Base-by-base conservation (phyloP, 2,113 vertebrate species). In the Stercorarius parasiticus region DNA sequence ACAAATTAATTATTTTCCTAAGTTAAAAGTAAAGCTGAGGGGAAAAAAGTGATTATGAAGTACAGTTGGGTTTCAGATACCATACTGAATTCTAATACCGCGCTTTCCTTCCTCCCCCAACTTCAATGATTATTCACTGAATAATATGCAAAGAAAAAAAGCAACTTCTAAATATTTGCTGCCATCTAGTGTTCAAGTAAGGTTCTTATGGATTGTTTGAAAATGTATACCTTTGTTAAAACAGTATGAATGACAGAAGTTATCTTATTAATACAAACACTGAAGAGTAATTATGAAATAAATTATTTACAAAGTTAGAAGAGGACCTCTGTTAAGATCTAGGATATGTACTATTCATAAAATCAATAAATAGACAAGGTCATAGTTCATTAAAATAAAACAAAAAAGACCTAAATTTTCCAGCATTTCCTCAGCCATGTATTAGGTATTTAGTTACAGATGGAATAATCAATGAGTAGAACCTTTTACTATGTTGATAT, bases 131-230 rank as follows among this genome's bases (percentile, higher is more conserved):
- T 90, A 94, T 34, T 92, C 71, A 85, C 95, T 59, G 96, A 97
- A 50, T 74, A 64, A 98, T 97, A 98, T 15, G 96, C 97, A 30
- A 84, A 88, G 17, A 62, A 85, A 77, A 32, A 2, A 45, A 36
- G 21, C 70, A 79, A 95, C 95, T 97, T 95, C 55, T 95, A 95
- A 95, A 92, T 92, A 96, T 98, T 81, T 98, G 97, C 97, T 98
- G 98, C 98, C 98, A 98, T 91, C 98, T 98, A 97, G 97, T 97
- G 98, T 86, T 64, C 64, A 78, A 11, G 29, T 80, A 61, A 77
- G 62, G 58, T 53, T 88, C 27, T 55, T 52, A 49, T 0, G 14
- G 34, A 9, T 23, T 40, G 30, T 42, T 53, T 34, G 42, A 81
- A 77, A 58, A 73, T 9, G 0, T 6, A 16, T 27, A 34, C 19